These are phyloP conservation scores for Pitta sordida DNA, from an alignment of 2,113 vertebrate species.

Conservation along the genomic window DNA sequence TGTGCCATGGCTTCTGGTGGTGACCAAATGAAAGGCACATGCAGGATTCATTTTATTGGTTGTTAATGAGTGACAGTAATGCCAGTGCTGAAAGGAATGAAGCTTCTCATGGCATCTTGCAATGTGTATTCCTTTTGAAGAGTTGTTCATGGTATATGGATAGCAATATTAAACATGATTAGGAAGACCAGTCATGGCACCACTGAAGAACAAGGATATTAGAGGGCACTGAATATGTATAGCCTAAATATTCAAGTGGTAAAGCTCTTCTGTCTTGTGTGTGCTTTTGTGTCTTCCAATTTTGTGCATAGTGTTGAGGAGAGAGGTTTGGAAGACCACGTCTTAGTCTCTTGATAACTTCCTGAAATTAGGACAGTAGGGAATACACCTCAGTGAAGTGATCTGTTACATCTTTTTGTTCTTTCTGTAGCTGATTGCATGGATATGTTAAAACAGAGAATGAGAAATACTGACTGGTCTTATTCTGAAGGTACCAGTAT, in stretches of 20 bases:
- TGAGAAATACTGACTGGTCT: neutral
- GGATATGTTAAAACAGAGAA: neutral
- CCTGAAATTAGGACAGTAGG: neutral
- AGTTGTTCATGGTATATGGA: neutral
- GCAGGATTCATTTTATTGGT: neutral
- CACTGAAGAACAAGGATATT: neutral
- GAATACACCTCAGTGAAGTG: neutral
- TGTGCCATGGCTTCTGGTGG: neutral
- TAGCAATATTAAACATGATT: neutral
- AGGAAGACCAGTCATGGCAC: neutral
- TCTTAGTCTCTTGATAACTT: neutral
- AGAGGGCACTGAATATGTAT: neutral
- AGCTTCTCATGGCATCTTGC: neutral
- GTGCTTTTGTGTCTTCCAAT: neutral
- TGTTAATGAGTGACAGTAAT: neutral
- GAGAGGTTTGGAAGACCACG: neutral
- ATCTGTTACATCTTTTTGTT: neutral
- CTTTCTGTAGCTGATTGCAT: neutral
- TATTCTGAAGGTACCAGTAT: neutral
- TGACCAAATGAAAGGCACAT: rapidly evolving
- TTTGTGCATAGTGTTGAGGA: neutral
- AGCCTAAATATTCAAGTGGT: neutral
- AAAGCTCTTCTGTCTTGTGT: neutral
- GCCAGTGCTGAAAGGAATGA: neutral
- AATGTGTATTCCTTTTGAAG: neutral